phyloP scores from a whole-genome alignment of 2,113 vertebrate species.

The human region GRCh38 chr21:28742501-28743000 shows the following conservation, averaged over 20 bases:
- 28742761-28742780: background rate
- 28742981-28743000: background rate
- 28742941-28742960: background rate
- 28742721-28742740: background rate
- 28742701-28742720: background rate
- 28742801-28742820: accelerated
- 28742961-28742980: accelerated
- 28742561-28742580: background rate
- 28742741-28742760: background rate
- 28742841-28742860: background rate
- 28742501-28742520: background rate
- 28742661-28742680: background rate
- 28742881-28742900: background rate
- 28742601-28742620: slow-evolving; percentile 58
- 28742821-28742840: background rate
- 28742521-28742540: background rate
- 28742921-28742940: background rate
- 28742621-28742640: slow-evolving; percentile 66
- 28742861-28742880: background rate
- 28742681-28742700: accelerated
- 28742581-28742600: slow-evolving; percentile 39
- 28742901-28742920: background rate
- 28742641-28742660: slow-evolving; percentile 69
- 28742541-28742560: background rate
- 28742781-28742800: accelerated